A percentile compares a stretch with the other conserved stretches of the same genome.
Conservation (phyloP, 2,797 vertebrate species). For the Coccyzus lansbergi region DNA sequence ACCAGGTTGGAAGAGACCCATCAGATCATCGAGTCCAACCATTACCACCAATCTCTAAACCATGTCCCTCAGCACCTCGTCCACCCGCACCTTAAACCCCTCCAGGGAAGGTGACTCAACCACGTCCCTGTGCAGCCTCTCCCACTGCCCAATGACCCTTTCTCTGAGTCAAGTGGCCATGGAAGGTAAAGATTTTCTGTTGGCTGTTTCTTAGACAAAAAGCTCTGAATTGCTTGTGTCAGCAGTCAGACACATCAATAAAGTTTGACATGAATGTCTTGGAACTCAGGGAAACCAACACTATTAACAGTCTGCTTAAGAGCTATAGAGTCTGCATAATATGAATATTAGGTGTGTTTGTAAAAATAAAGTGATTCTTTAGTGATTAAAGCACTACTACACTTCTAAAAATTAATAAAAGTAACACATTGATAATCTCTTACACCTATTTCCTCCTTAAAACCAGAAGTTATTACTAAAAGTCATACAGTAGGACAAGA, state of each 20-base stretch:
- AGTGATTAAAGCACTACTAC: background rate
- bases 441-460: background rate
- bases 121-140: no score
- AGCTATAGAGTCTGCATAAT: background rate
- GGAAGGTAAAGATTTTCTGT: background rate
- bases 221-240: background rate
- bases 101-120: no score
- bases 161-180: background rate
- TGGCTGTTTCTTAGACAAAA: background rate
- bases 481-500: background rate
- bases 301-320: background rate
- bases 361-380: background rate
- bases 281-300: background rate
- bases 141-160: no score
- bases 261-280: background rate
- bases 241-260: background rate
- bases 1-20: no score
- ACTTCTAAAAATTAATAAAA: background rate
- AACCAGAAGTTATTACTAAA: background rate
- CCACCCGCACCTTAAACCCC: no score
- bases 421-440: background rate
- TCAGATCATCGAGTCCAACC: no score
- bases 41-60: no score
- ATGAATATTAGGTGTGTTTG: background rate
- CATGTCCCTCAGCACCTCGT: no score